Percentiles rank a stretch among this genome's conserved stretches.
phyloP scores from a whole-genome alignment of 2,797 vertebrate species.

The Brachyrhaphis roseni region DNA sequence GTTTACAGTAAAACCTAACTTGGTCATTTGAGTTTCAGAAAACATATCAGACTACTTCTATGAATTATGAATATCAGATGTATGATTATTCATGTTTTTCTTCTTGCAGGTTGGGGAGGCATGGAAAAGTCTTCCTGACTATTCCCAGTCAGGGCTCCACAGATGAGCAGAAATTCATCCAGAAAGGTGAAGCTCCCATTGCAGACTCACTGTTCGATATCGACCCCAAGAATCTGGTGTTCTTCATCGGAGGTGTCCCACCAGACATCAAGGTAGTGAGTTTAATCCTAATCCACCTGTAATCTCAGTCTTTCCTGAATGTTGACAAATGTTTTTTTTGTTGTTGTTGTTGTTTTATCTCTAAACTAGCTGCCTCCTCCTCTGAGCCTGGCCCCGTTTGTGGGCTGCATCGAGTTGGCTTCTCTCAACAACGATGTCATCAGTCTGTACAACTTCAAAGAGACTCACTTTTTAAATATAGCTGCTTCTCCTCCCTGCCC shows the following conservation, averaged over 20 bases:
- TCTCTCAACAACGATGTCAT: conserved; percentile 93
- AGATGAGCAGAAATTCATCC: conserved; percentile 97
- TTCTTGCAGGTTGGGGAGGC: conserved; percentile 86
- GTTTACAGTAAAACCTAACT: background rate
- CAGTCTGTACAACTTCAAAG: conserved; percentile 95
- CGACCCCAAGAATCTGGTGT: conserved; percentile 87
- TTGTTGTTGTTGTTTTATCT: background rate
- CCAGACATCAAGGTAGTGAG: conserved; percentile 83
- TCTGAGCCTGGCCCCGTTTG: conserved; percentile 89
- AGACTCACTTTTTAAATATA: conserved; percentile 86
- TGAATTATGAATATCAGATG: background rate
- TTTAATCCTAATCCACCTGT: background rate
- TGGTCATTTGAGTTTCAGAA: background rate
- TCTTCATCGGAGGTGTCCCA: conserved; percentile 93
- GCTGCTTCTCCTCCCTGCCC: conserved; percentile 85
- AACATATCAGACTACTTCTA: background rate
- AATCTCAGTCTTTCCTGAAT: background rate
- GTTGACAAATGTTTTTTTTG: background rate
- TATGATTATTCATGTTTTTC: background rate
- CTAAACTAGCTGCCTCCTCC: conserved; percentile 86
- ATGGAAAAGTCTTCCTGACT: conserved; percentile 94
- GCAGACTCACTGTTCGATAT: conserved; percentile 90
- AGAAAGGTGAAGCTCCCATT: conserved; percentile 88
- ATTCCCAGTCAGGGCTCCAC: conserved; percentile 90
- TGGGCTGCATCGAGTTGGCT: conserved; percentile 93